phyloP scores from a whole-genome alignment of 1,140 invertebrate genomes.

The Homarus americanus region DNA sequence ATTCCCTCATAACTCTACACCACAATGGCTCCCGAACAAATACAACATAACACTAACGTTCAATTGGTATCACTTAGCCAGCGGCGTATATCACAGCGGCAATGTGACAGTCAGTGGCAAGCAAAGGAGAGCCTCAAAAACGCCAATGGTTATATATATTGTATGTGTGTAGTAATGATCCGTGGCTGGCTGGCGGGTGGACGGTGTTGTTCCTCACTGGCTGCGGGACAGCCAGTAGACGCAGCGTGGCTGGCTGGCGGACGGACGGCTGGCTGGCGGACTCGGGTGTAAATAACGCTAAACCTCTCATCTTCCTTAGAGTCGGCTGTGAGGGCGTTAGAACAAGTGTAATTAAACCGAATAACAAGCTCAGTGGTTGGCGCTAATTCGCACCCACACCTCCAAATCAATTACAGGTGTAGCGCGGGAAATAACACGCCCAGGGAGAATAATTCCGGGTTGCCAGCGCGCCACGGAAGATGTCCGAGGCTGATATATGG shows the following conservation, averaged over 20 bases:
- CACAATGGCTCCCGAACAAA: neutral
- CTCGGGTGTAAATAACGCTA: slow-evolving; percentile 30
- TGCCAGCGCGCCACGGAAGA: slow-evolving; percentile 28
- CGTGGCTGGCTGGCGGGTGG: neutral
- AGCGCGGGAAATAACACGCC: slow-evolving; percentile 40
- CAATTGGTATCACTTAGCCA: neutral
- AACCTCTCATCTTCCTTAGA: slow-evolving; percentile 25
- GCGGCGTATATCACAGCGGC: neutral
- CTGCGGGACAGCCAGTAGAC: no score
- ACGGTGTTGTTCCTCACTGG: no score
- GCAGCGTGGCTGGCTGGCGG: neutral
- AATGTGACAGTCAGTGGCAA: neutral
- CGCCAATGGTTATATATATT: no score
- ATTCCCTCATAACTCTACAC: neutral
- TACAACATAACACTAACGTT: neutral
- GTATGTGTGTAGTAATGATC: no score
- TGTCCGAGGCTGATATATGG: slow-evolving; percentile 42
- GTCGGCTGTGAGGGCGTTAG: slow-evolving; percentile 38
- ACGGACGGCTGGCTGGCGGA: neutral
- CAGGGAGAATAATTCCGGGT: slow-evolving; percentile 32
- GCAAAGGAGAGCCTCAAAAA: neutral
- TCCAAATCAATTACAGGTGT: slow-evolving; percentile 60
- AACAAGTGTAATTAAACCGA: slow-evolving; percentile 62
- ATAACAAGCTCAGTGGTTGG: slow-evolving; percentile 54
- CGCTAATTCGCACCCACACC: slow-evolving; percentile 61